These are phyloP conservation scores for Drosophila dives DNA, from an alignment of 2,888 invertebrate species.

Conservation along the genomic window DNA sequence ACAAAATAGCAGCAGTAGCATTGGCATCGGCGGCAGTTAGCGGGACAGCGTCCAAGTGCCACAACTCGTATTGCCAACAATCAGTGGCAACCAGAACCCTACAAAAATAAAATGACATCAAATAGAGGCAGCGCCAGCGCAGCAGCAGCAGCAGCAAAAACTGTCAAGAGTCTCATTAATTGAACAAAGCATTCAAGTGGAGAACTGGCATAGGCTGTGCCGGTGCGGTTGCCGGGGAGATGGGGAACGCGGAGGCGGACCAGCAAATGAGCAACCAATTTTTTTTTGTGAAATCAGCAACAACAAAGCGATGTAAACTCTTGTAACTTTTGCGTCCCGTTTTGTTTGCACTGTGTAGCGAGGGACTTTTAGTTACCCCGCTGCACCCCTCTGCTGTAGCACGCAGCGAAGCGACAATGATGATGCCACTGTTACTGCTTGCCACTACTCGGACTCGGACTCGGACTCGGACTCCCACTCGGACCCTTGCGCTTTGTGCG, in stretches of 20 bases:
- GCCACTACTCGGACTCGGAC: constrained; percentile 14
- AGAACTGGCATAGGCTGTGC: constrained; percentile 33
- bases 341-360: constrained; percentile 58
- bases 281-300: constrained; percentile 57
- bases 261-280: constrained; percentile 75
- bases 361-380: constrained; percentile 55
- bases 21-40: not conserved
- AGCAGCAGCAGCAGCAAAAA: constrained; percentile 45
- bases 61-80: constrained; percentile 48
- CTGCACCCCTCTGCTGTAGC: constrained; percentile 31
- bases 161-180: constrained; percentile 82
- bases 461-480: constrained; percentile 19
- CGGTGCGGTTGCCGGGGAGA: not conserved
- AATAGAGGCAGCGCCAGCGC: constrained; percentile 18
- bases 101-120: constrained; percentile 34
- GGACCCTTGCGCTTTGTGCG: constrained; percentile 72
- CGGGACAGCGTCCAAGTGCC: constrained; percentile 34
- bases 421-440: constrained; percentile 39
- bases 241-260: not conserved
- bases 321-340: constrained; percentile 54
- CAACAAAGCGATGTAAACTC: constrained; percentile 48
- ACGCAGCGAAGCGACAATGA: constrained; percentile 77
- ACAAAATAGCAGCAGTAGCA: constrained; percentile 63
- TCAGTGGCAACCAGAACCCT: constrained; percentile 32
- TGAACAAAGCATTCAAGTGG: constrained; percentile 80